Base-by-base conservation (phyloP, 2,113 vertebrate species). In the Tychaedon coryphoeus region DNA sequence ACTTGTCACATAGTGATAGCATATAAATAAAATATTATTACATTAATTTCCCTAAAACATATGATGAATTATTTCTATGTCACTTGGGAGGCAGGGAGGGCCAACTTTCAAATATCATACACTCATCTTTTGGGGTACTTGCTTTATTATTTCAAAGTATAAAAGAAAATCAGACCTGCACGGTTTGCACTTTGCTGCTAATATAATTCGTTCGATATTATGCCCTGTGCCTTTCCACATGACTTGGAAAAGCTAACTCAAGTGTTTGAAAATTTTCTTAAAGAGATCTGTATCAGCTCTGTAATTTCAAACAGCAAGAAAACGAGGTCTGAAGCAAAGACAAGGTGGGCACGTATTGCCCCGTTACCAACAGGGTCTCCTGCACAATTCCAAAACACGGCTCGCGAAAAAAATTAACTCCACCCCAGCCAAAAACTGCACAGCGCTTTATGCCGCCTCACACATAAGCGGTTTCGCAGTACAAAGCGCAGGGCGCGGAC, bases 391-490 rank as follows among this genome's bases (percentile, higher is more conserved):
- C n/a, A 16, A 54, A 75, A 5, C 40, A 31, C 4, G 25, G 54
- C 31, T 5, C 4, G 3, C 2, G 28, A 22, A 45, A 29, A 10
- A n/a, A 74, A 89, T 22, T 66, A 43, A 48, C 34, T 50, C 36
- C 3, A 6, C 14, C 16, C 22, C n/a, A 22, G 40, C 20, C 47
- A 42, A 54, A 34, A 22, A 17, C 3, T 8, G 40, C 78, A 4
- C 20, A 10, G 24, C 25, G 22, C 70, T 31, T 22, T 3, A 1
- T 0, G 15, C 38, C 50, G 0, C 58, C 22, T 31, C 58, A 14
- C 40, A 12, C 23, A 3, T 0, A 3, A 0, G 4, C 5, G 23
- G 29, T 9, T 40, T 13, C 60, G 50, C 75, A 29, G 36, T 23
- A 8, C 10, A 4, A 11, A 29, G 45, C 4, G 9, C 45, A 9